A percentile compares a stretch with the other conserved stretches of the same genome.
Conservation (phyloP, 2,113 vertebrate species). For the Laticauda laticaudata region DNA sequence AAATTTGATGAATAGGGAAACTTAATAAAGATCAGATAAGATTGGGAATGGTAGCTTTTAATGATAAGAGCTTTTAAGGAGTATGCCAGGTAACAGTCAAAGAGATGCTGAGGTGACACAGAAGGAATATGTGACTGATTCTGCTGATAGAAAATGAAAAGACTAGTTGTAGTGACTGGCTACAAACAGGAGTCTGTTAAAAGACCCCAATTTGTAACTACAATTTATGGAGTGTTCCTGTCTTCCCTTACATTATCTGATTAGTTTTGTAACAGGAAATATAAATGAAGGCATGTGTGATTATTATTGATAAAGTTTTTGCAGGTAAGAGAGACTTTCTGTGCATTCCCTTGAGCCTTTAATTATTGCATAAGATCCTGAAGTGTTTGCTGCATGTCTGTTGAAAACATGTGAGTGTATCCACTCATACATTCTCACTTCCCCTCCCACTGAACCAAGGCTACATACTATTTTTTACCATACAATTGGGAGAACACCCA, state of each 20-base stretch:
- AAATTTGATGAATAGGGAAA: not conserved
- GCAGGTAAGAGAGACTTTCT: not conserved
- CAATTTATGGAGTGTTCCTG: not conserved
- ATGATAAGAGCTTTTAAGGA: not conserved
- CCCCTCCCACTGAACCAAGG: not conserved
- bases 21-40: not conserved
- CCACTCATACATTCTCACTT: not conserved
- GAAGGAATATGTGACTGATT: not conserved
- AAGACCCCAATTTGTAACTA: not conserved
- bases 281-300: not conserved
- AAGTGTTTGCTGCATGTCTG: not conserved
- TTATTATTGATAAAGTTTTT: not conserved
- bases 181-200: not conserved
- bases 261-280: not conserved
- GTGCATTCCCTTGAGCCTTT: not conserved
- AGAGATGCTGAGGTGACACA: not conserved
- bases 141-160: not conserved
- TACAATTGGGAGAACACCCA: not conserved
- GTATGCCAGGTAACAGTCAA: not conserved
- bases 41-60: not conserved
- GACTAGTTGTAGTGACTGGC: not conserved
- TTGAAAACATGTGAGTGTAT: not conserved
- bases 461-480: not conserved
- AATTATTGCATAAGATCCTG: not conserved
- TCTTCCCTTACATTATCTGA: not conserved